Base-by-base conservation (phyloP, 2,113 vertebrate genomes). In the Pluvianellus socialis region DNA sequence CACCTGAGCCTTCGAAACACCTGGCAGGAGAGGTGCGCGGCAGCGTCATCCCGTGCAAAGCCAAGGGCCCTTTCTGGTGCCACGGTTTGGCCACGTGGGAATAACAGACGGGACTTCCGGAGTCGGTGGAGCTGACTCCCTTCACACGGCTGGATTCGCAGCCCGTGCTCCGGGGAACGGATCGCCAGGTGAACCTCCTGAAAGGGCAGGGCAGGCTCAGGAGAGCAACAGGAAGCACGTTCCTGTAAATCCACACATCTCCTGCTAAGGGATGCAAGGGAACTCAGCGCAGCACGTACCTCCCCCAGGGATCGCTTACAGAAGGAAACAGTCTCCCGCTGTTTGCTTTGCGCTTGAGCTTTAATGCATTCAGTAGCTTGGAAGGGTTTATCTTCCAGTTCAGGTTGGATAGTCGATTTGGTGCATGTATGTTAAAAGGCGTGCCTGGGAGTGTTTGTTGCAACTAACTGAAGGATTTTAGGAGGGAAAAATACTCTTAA, bases 241-340 rank as follows among this genome's bases (percentile, higher is more conserved):
- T 23, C 24, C 63, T 95, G 68, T 77, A 77, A 86, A 86, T 40
- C 26, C 23, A 26, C 33, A 20, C 12, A 2, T 4, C 19, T 17
- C 33, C 83, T 30, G 73, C 61, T 12, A 2, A 30, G 32, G 75
- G 59, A 20, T 16, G 1, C 0, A 0, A 33, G 80, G 90, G 27
- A 10, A 14, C 71, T 27, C 67, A 5, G 0, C 40, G 6, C 14
- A 28, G 67, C 10, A 12, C 1, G 3, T 12, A 3, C 18, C 73
- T 49, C 45, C 52, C 50, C 38, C 63, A 24, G 63, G 26, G 63
- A 24, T 4, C 16, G 2, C 47, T 1, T 3, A 3, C 47, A 23
- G 88, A 4, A 66, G 84, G 14, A 27, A 7, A 33, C 26, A 33
- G 53, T 5, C 75, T 56, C 2, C 76, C 32, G 49, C 38, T 8